A percentile compares a stretch with the other conserved stretches of the same genome.
These are phyloP conservation scores for Leptinotarsa tumamoca DNA, from an alignment of 2,888 invertebrate genomes.

Conservation along the genomic window DNA sequence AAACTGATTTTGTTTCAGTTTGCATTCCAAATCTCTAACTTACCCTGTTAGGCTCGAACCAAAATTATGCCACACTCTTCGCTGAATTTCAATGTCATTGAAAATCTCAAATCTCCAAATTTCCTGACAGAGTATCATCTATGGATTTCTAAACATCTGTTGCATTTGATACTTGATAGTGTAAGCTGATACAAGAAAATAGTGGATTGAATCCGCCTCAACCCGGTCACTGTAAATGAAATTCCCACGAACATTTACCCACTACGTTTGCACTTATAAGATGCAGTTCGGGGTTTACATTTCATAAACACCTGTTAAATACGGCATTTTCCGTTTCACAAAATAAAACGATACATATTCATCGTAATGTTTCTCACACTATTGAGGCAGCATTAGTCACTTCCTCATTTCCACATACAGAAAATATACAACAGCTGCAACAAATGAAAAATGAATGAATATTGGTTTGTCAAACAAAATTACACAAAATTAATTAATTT, in stretches of 20 bases:
- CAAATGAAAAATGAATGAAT: too few relatives aligned
- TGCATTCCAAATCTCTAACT: too few relatives aligned
- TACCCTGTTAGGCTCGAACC: too few relatives aligned
- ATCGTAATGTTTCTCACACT: too few relatives aligned
- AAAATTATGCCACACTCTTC: too few relatives aligned
- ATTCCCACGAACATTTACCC: slow-evolving; percentile 20
- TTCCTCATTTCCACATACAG: too few relatives aligned
- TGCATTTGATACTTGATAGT: slow-evolving; percentile 7
- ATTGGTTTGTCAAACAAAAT: too few relatives aligned
- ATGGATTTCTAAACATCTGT: slow-evolving; percentile 9
- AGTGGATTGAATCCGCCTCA: slow-evolving; percentile 15
- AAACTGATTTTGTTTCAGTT: too few relatives aligned
- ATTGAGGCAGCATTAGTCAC: too few relatives aligned
- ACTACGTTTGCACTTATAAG: slow-evolving; percentile 15
- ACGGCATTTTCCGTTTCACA: neutral
- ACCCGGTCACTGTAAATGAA: neutral
- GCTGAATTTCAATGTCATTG: too few relatives aligned
- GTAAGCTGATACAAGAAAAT: slow-evolving; percentile 8
- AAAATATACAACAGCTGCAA: too few relatives aligned
- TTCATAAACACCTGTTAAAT: neutral
- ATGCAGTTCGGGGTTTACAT: slow-evolving; percentile 1
- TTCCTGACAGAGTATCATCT: neutral
- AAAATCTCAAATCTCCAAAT: neutral
- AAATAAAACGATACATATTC: neutral
- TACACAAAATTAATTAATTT: too few relatives aligned